phyloP scores from a whole-genome alignment of 1,140 invertebrate species.

The Stenopsyche tienmushanensis region DNA sequence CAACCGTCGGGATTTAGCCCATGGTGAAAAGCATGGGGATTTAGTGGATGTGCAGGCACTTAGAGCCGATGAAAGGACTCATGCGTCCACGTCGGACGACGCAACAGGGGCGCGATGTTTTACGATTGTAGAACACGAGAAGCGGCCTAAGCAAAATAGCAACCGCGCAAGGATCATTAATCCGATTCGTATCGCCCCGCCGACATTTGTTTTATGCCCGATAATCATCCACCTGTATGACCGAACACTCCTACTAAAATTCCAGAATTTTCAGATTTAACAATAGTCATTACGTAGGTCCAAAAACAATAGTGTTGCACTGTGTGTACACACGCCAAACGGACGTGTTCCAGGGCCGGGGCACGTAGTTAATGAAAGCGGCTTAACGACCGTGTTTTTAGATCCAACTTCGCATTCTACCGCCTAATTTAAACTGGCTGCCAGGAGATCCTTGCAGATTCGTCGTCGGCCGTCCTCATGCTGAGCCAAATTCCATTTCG shows the following conservation, averaged over 20 bases:
- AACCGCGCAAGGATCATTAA: too few species aligned
- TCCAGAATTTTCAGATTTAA: too few species aligned
- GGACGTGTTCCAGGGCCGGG: constrained; percentile 10
- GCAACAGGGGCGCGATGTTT: constrained; percentile 15
- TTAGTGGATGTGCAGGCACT: constrained; percentile 26
- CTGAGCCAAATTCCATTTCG: constrained; percentile 37
- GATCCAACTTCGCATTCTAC: constrained; percentile 34
- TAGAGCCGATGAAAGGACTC: constrained; percentile 11
- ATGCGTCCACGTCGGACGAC: constrained; percentile 1
- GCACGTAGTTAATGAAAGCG: constrained; percentile 37
- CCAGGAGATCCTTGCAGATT: constrained; percentile 11
- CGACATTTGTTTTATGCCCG: too few species aligned
- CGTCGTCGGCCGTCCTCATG: not conserved
- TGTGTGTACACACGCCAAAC: not conserved
- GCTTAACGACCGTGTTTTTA: constrained; percentile 39
- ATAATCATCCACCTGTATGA: too few species aligned
- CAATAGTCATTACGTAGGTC: too few species aligned
- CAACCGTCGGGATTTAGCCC: not conserved
- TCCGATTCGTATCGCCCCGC: too few species aligned
- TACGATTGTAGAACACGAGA: constrained; percentile 5
- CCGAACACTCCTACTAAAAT: too few species aligned
- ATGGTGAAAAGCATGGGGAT: constrained; percentile 3
- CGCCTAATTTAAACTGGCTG: constrained; percentile 34
- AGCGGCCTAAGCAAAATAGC: too few species aligned
- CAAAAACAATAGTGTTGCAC: not conserved